Conservation (phyloP, 2,888 invertebrate species). For the Syrista parreyssii region DNA sequence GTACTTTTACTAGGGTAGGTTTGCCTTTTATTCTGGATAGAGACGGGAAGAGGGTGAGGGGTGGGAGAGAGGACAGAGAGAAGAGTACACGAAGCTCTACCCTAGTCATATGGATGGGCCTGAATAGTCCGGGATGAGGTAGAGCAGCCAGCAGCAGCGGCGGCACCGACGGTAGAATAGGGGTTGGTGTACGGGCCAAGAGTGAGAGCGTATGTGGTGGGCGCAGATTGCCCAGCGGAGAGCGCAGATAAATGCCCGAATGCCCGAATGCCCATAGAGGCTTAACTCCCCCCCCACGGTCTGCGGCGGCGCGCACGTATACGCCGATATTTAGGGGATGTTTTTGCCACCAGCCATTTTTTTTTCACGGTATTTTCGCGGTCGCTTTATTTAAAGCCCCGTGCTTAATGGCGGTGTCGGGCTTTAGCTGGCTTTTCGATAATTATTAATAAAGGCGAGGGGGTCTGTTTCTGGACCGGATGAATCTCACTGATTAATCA, state of each 20-base stretch:
- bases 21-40: no score
- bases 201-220: no score
- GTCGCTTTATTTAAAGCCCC: constrained; percentile 20
- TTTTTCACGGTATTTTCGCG: constrained; percentile 31
- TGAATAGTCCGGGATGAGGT: no score
- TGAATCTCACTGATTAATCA: no score
- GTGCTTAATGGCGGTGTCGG: constrained; percentile 16
- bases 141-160: no score
- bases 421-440: constrained; percentile 19
- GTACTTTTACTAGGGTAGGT: no score
- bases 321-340: constrained; percentile 45
- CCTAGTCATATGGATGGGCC: no score
- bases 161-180: neutral
- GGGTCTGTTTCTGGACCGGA: no score
- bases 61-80: no score
- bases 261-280: constrained; percentile 42
- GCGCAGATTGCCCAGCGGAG: constrained; percentile 8
- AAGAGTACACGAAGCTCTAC: no score
- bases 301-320: constrained; percentile 31
- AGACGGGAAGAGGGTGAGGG: no score
- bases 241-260: constrained; percentile 43
- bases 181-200: neutral
- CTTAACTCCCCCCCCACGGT: constrained; percentile 32
- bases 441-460: constrained; percentile 31
- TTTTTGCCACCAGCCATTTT: constrained; percentile 35